Evolutionary conservation across 2,113 vertebrate genomes (phyloP).

Genomic region (Origma solitaria): DNA sequence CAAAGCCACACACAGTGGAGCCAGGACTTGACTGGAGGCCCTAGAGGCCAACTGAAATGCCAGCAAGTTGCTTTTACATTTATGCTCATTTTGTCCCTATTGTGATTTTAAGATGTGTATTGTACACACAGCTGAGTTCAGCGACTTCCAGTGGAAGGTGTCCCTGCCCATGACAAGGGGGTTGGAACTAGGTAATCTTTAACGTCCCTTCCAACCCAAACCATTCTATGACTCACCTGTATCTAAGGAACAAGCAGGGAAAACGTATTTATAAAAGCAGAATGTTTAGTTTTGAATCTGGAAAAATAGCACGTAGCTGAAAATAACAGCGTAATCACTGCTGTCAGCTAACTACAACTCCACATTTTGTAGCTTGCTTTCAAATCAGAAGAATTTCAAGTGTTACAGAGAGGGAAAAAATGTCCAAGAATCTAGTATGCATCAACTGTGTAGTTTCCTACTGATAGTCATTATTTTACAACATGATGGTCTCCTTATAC

Average conservation of each 20-base stretch:
- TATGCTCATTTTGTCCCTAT: background rate
- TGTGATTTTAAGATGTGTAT: background rate
- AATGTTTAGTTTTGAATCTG: background rate
- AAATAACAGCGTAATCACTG: background rate
- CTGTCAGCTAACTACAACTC: background rate
- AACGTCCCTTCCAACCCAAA: background rate
- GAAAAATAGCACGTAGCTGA: background rate
- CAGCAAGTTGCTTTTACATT: background rate
- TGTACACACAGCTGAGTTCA: background rate
- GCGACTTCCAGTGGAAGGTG: rapidly evolving
- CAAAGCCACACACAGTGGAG: background rate
- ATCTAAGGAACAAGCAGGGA: background rate
- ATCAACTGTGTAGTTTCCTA: background rate
- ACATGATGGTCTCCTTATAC: background rate
- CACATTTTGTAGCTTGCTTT: background rate
- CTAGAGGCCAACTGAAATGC: background rate
- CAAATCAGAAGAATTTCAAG: background rate
- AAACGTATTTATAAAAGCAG: background rate
- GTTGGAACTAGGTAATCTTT: background rate
- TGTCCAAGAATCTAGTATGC: background rate
- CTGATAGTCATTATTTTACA: background rate
- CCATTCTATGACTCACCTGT: background rate
- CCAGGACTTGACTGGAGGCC: background rate
- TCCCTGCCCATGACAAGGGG: background rate
- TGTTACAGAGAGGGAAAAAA: background rate